Percentiles rank a stretch among this genome's conserved stretches.
These are phyloP conservation scores for Muntiacus reevesi DNA, from an alignment of 2,113 vertebrate genomes.

Conservation along the genomic window DNA sequence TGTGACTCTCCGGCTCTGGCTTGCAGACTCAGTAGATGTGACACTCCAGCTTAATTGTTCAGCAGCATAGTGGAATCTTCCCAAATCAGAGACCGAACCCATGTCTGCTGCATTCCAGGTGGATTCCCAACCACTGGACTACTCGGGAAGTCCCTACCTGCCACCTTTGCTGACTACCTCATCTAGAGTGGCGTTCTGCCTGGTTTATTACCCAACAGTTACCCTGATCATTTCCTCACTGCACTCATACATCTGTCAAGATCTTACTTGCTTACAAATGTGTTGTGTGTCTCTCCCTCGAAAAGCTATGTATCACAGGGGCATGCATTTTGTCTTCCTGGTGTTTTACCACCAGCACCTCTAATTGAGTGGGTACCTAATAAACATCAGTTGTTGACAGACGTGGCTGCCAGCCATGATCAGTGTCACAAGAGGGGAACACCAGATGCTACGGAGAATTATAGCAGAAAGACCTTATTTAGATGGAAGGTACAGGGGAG, in stretches of 20 bases:
- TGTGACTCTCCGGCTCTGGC: not conserved
- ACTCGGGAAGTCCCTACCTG: not conserved
- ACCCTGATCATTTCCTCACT: not conserved
- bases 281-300: not conserved
- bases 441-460: not conserved
- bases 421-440: not conserved
- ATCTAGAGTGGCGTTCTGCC: not conserved
- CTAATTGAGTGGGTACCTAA: not conserved
- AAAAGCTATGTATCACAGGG: not conserved
- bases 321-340: not conserved
- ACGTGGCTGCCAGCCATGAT: not conserved
- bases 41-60: not conserved
- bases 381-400: no score
- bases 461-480: not conserved
- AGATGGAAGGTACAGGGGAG: not conserved
- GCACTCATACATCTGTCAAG: not conserved
- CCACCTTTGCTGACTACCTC: no score
- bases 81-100: not conserved
- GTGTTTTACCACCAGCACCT: not conserved
- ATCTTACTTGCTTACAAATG: not conserved
- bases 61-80: not conserved
- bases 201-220: not conserved
- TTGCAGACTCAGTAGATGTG: not conserved
- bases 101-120: not conserved
- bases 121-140: not conserved